A percentile compares a stretch with the other conserved stretches of the same genome.
These are phyloP conservation scores for Dallia pectoralis DNA, from an alignment of 2,797 vertebrate species.

Conservation along the genomic window DNA sequence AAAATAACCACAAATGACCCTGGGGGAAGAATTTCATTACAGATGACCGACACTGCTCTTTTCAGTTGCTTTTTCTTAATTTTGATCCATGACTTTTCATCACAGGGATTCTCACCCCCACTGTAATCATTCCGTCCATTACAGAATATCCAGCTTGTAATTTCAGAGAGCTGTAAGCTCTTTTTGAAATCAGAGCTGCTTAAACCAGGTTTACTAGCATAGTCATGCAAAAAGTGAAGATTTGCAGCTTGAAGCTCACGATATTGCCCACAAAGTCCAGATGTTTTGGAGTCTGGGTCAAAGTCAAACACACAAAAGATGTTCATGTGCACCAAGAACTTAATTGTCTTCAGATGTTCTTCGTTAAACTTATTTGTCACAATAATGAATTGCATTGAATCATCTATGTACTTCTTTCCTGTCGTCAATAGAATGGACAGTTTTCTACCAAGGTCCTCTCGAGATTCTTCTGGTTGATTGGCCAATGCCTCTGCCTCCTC, in stretches of 20 bases:
- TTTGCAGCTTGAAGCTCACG: conserved; percentile 58
- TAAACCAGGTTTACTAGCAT: conserved; percentile 50
- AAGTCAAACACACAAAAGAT: conserved; percentile 78
- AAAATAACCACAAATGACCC: conserved; percentile 66
- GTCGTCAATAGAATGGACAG: conserved; percentile 50
- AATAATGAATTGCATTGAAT: conserved; percentile 65
- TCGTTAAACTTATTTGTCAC: conserved; percentile 67
- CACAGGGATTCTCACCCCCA: conserved; percentile 57
- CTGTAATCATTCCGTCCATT: conserved; percentile 64
- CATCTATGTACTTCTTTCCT: conserved; percentile 62
- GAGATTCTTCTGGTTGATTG: neutral
- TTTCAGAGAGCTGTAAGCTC: conserved; percentile 56
- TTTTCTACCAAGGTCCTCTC: conserved; percentile 47
- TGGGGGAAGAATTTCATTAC: conserved; percentile 63
- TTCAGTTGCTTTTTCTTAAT: conserved; percentile 65
- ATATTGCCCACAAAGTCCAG: conserved; percentile 64
- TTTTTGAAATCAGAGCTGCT: conserved; percentile 43
- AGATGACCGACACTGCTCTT: conserved; percentile 65
- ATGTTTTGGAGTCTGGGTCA: conserved; percentile 65
- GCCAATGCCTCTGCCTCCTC: conserved; percentile 58
- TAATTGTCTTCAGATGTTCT: conserved; percentile 40
- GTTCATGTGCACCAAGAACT: conserved; percentile 69
- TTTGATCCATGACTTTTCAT: conserved; percentile 68
- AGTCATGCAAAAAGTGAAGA: conserved; percentile 64
- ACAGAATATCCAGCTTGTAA: conserved; percentile 75